A percentile compares a stretch with the other conserved stretches of the same genome.
Conservation (phyloP, 2,113 vertebrate genomes). For the Isichthys henryi region DNA sequence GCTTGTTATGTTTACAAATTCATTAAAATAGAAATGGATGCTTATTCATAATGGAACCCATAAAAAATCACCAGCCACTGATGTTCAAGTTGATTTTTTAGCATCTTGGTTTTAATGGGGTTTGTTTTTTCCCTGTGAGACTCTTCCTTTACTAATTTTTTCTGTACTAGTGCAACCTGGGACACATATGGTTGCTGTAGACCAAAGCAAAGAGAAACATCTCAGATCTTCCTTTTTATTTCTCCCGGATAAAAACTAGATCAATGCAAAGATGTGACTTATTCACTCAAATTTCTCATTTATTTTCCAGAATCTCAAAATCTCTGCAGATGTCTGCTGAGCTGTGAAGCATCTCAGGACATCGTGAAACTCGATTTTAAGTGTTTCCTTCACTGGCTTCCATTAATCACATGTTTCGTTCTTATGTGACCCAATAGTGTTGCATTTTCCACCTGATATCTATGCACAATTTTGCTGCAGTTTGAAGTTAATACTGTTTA, state of each 20-base stretch:
- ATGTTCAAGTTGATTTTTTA: neutral
- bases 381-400: neutral
- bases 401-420: neutral
- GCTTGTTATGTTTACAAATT: neutral
- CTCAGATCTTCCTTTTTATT: neutral
- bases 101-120: neutral
- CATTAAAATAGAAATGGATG: neutral
- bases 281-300: neutral
- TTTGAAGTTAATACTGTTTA: neutral
- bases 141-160: neutral
- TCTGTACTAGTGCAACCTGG: neutral
- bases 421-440: neutral
- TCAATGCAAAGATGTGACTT: neutral
- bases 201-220: neutral
- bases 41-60: neutral
- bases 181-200: neutral
- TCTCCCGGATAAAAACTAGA: neutral
- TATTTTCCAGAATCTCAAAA: neutral
- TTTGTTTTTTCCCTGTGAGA: neutral
- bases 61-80: neutral
- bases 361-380: neutral
- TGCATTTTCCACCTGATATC: neutral
- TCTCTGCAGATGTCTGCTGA: neutral
- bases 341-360: neutral
- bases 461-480: neutral